A percentile compares a stretch with the other conserved stretches of the same genome.
phyloP scores from a whole-genome alignment of 2,797 vertebrate species.

The Labeo calbasu region DNA sequence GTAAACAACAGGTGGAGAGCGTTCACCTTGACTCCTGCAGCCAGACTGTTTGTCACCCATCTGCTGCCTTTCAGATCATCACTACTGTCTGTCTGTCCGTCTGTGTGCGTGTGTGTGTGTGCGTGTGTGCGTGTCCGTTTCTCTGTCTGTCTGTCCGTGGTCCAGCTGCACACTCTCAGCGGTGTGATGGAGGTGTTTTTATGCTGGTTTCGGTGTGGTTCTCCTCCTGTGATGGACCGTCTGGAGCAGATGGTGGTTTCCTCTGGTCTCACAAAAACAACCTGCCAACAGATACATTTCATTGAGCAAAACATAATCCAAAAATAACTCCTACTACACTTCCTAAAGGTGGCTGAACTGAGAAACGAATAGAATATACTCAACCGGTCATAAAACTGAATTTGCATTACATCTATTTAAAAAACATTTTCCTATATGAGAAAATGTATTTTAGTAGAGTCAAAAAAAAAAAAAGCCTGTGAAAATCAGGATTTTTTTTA shows the following conservation, averaged over 20 bases:
- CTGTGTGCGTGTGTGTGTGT: background rate
- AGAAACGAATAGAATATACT: background rate
- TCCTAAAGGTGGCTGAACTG: background rate
- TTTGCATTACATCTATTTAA: background rate
- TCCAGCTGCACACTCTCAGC: background rate
- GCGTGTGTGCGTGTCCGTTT: background rate
- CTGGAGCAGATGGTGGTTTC: slow-evolving; percentile 12
- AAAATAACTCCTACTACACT: background rate
- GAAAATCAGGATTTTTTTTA: background rate
- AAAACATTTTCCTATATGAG: background rate
- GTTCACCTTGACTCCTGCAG: slow-evolving; percentile 51
- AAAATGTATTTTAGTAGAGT: background rate
- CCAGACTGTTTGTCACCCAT: slow-evolving; percentile 45
- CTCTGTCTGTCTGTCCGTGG: slow-evolving; percentile 39
- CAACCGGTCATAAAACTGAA: background rate
- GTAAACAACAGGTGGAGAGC: slow-evolving; percentile 48
- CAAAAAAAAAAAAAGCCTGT: too few species aligned
- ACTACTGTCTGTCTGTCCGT: slow-evolving; percentile 1
- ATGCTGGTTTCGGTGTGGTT: background rate
- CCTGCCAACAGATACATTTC: background rate
- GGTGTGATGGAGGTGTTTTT: background rate
- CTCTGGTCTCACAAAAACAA: background rate
- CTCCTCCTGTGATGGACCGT: slow-evolving; percentile 1
- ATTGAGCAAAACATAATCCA: background rate
- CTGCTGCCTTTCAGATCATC: slow-evolving; percentile 32